These are phyloP conservation scores for Protonibea diacanthus DNA, from an alignment of 2,797 vertebrate genomes.

Conservation along the genomic window DNA sequence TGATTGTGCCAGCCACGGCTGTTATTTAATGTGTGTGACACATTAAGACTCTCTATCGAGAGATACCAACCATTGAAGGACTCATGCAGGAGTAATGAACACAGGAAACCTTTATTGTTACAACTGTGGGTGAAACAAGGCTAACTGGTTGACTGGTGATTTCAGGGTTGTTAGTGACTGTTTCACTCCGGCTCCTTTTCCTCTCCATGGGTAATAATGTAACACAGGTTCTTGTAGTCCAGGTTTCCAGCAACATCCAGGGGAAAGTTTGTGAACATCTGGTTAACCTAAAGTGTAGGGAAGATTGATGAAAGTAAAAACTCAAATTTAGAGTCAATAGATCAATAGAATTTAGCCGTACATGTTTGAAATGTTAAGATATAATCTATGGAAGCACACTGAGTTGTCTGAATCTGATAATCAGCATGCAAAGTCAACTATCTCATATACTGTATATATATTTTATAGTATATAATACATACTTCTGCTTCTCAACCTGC, in stretches of 20 bases:
- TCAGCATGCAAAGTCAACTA: too few relatives aligned
- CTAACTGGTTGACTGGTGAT: background rate
- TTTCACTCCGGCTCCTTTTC: conserved; percentile 85
- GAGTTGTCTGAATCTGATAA: too few relatives aligned
- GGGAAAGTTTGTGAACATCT: conserved; percentile 93
- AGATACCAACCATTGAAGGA: too few relatives aligned
- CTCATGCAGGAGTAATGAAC: background rate
- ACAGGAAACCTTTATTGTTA: conserved; percentile 14
- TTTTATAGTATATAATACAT: too few relatives aligned
- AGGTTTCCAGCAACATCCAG: conserved; percentile 92
- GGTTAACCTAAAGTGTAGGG: conserved; percentile 83
- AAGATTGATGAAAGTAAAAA: conserved; percentile 24
- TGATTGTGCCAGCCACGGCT: too few relatives aligned
- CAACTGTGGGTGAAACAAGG: background rate
- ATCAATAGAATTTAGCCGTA: too few relatives aligned
- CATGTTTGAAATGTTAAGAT: too few relatives aligned
- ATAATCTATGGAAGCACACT: too few relatives aligned
- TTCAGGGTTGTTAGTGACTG: background rate
- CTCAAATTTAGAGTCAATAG: background rate
- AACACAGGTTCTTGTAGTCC: conserved; percentile 93
- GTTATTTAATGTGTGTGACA: too few relatives aligned
- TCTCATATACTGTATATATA: too few relatives aligned
- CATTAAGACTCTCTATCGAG: too few relatives aligned
- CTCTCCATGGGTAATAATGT: conserved; percentile 92
- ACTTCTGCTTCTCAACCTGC: too few relatives aligned